Percentiles rank a stretch among this genome's conserved stretches.
phyloP scores from a whole-genome alignment of 2,888 invertebrate genomes.

The Ichneumoninae sp. region DNA sequence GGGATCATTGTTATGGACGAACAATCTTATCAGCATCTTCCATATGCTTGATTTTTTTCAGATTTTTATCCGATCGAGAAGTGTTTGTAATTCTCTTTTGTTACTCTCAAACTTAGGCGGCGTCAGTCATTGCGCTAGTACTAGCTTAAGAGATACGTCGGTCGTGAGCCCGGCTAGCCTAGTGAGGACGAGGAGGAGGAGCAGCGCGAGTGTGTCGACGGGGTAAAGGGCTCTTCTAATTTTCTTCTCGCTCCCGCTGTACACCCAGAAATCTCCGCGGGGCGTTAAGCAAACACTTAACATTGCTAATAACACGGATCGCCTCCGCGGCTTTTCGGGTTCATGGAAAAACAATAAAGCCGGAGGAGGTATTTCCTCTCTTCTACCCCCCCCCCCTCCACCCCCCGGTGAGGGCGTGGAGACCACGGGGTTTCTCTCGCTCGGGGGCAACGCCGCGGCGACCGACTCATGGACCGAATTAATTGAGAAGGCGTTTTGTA shows the following conservation, averaged over 20 bases:
- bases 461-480: slow-evolving; percentile 18
- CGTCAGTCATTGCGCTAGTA: no score
- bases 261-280: slow-evolving; percentile 61
- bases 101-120: no score
- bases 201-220: slow-evolving; percentile 49
- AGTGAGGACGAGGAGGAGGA: slow-evolving; percentile 49
- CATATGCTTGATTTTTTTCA: no score
- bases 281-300: slow-evolving; percentile 78
- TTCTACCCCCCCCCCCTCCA: neutral
- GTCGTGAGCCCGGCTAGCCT: neutral
- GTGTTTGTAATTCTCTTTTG: no score
- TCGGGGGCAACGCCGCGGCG: slow-evolving; percentile 12
- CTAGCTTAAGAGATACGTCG: neutral
- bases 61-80: no score
- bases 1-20: no score
- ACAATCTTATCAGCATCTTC: no score
- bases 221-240: slow-evolving; percentile 33
- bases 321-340: slow-evolving; percentile 56
- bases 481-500: slow-evolving; percentile 40
- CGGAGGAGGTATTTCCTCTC: slow-evolving; percentile 31
- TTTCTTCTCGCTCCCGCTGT: slow-evolving; percentile 50
- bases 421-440: slow-evolving; percentile 45
- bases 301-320: slow-evolving; percentile 74
- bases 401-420: slow-evolving; percentile 43
- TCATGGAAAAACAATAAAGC: slow-evolving; percentile 73